Evolutionary conservation across 1,140 invertebrate genomes (phyloP).

Genomic region (Hyphantria cunea): DNA sequence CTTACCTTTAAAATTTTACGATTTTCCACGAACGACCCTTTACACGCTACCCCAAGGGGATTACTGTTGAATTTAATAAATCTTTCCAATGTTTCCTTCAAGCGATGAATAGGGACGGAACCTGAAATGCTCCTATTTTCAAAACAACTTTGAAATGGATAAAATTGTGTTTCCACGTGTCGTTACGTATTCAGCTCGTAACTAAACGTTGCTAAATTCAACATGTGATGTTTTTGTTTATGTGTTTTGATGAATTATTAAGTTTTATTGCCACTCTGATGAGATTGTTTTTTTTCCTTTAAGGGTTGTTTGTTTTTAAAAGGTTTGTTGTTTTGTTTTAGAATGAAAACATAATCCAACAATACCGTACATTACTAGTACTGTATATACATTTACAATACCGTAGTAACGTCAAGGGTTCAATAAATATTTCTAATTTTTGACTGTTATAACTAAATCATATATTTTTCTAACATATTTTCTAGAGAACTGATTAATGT

Average conservation of each 20-base stretch:
- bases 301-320: neutral
- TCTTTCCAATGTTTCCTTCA: slow-evolving; percentile 31
- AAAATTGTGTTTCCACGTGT: slow-evolving; percentile 32
- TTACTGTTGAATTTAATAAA: slow-evolving; percentile 40
- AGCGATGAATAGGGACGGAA: slow-evolving; percentile 27
- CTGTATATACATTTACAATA: too few relatives aligned
- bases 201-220: slow-evolving; percentile 19
- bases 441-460: too few relatives aligned
- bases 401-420: too few relatives aligned
- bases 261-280: slow-evolving; percentile 18
- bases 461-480: too few relatives aligned
- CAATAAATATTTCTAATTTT: too few relatives aligned
- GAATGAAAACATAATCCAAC: neutral
- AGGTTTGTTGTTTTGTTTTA: neutral
- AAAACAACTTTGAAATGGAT: slow-evolving; percentile 32
- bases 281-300: slow-evolving; percentile 11
- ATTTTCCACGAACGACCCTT: slow-evolving; percentile 9
- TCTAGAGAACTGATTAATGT: too few relatives aligned
- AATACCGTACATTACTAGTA: too few relatives aligned
- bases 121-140: slow-evolving; percentile 27
- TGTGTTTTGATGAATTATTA: slow-evolving; percentile 18
- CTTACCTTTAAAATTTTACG: neutral
- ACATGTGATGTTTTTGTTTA: slow-evolving; percentile 8
- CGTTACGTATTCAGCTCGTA: slow-evolving; percentile 13
- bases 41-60: slow-evolving; percentile 14